Evolutionary conservation across 2,797 vertebrate species (phyloP).

Genomic region (Cyclura pinguis): DNA sequence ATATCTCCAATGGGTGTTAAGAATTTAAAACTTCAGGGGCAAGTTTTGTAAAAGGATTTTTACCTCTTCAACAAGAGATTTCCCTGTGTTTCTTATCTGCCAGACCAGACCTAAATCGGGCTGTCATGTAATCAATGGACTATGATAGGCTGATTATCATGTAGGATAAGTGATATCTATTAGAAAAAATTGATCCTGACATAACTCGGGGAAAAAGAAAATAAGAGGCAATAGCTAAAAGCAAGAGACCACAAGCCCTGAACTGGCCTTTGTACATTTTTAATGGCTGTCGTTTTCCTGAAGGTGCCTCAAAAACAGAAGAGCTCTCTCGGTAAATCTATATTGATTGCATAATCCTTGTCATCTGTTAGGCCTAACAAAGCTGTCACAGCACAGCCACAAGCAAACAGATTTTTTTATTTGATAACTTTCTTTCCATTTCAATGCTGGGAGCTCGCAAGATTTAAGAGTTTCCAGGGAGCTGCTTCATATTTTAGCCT

Average conservation of each 20-base stretch:
- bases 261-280: slow-evolving; percentile 78
- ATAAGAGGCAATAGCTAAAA: slow-evolving; percentile 69
- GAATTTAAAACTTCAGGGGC: slow-evolving; percentile 27
- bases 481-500: slow-evolving; percentile 63
- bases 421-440: slow-evolving; percentile 81
- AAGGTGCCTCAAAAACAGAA: slow-evolving; percentile 74
- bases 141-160: slow-evolving; percentile 80
- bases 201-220: slow-evolving; percentile 67
- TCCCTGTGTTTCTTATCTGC: slow-evolving; percentile 75
- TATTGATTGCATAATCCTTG: slow-evolving; percentile 88
- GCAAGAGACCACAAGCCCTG: slow-evolving; percentile 69
- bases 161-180: slow-evolving; percentile 81
- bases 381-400: slow-evolving; percentile 87
- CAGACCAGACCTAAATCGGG: slow-evolving; percentile 72
- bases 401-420: slow-evolving; percentile 83
- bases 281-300: slow-evolving; percentile 78
- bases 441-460: slow-evolving; percentile 45
- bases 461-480: slow-evolving; percentile 67
- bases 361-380: slow-evolving; percentile 90
- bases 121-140: slow-evolving; percentile 79
- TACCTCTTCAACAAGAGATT: slow-evolving; percentile 58
- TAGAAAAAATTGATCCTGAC: slow-evolving; percentile 80
- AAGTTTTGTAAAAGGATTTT: slow-evolving; percentile 58
- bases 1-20: slow-evolving; percentile 15
- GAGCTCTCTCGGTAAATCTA: slow-evolving; percentile 81